Conservation (phyloP, 2,113 vertebrate species). For the Perognathus longimembris region DNA sequence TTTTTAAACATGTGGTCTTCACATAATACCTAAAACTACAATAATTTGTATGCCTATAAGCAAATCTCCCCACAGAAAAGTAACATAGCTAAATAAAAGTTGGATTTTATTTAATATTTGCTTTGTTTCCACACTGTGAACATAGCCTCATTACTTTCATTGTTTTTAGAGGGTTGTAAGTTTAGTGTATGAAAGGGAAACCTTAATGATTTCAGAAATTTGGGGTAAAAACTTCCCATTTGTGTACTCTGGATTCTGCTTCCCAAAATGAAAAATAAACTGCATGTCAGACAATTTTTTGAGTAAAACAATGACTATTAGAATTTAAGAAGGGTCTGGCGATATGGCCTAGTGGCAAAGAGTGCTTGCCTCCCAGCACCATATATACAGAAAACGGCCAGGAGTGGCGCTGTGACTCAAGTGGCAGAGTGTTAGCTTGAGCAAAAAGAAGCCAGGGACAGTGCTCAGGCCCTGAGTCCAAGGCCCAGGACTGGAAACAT, state of each 20-base stretch:
- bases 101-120: conserved; percentile 22
- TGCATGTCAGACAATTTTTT: not conserved
- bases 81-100: not conserved
- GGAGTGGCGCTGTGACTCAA: too few species aligned
- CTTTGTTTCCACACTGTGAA: not conserved
- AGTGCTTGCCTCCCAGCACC: too few species aligned
- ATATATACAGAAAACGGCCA: too few species aligned
- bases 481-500: too few species aligned
- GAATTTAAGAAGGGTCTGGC: too few species aligned
- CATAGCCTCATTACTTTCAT: not conserved
- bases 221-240: not conserved
- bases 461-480: too few species aligned
- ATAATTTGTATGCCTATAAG: conserved; percentile 60
- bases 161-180: conserved; percentile 30
- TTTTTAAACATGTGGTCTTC: conserved; percentile 56
- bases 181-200: conserved; percentile 41
- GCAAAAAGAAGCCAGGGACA: too few species aligned
- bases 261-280: conserved; percentile 1
- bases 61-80: conserved; percentile 39
- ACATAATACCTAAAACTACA: conserved; percentile 67
- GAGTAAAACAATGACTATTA: not conserved
- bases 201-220: conserved; percentile 15
- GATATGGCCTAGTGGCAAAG: too few species aligned
- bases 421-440: too few species aligned
- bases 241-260: not conserved